Base-by-base conservation (phyloP, 2,113 vertebrate genomes). In the Hippotragus niger region DNA sequence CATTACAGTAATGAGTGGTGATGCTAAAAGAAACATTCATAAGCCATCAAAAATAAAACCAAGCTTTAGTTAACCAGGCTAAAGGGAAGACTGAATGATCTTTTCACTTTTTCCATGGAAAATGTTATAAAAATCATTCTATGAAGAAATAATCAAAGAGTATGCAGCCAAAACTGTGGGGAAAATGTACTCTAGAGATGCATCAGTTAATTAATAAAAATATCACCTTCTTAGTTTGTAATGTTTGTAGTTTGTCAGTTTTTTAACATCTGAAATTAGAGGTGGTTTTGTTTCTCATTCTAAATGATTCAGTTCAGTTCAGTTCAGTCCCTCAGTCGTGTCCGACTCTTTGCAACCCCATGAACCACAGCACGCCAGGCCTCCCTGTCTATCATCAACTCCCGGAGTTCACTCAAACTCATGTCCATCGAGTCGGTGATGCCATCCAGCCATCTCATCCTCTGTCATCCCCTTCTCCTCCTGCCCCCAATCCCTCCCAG, bases 251-350 rank as follows among this genome's bases (percentile, higher is more conserved):
- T 55, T 53, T 94, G 16, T 33, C 27, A 84, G 45, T 12, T 83
- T 55, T 92, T 82, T 11, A 40, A 12, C 74, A 92, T 52, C 5
- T 91, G 8, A 84, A 71, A 53, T 40, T 50, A 90, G 10, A 80
- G 17, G 19, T 88, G 7, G 3, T 62, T 92, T 93, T 16, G 40
- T 76, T 92, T 96, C 15, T 90, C 13, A 92, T 87, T 96, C 60
- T 92, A 95, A 90, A n/a, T 85, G 91, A 55, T 19, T 71, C 58
- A 31, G 12, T 29, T 60, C 58, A 60, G 58, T 60, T 12, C 57
- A 58, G 57, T 29, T 60, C 58, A 60, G 58, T 60, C 1, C 0
- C 58, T 60, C 27, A 14, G 58, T 60, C 1, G 0, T 31, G 58
- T 60, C 2, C 0, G 5, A 60, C 27, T 60, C 27, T 60, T 60